Percentiles rank a stretch among this genome's conserved stretches.
phyloP scores from a whole-genome alignment of 2,113 vertebrate genomes.

The Nyctibius bracteatus region DNA sequence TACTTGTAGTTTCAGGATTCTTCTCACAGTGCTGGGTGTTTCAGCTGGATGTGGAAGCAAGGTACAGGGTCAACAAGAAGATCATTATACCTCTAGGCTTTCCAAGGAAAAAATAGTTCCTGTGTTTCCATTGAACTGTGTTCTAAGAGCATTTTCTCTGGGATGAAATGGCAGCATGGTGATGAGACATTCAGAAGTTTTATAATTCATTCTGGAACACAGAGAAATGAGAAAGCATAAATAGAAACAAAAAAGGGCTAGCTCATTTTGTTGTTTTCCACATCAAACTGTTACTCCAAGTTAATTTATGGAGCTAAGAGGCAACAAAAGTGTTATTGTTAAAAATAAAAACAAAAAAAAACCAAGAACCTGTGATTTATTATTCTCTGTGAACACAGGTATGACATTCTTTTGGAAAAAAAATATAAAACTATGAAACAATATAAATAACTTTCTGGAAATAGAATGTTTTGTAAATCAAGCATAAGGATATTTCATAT shows the following conservation, averaged over 20 bases:
- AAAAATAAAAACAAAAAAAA: background rate
- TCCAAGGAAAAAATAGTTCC: background rate
- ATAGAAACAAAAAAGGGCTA: constrained; percentile 11
- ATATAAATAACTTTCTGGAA: constrained; percentile 32
- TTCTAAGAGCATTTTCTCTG: constrained; percentile 44
- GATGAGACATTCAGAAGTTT: constrained; percentile 31
- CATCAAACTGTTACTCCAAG: background rate
- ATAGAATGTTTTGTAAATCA: background rate
- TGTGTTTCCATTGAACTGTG: constrained; percentile 35
- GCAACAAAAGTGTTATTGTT: background rate
- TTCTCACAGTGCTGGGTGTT: constrained; percentile 18
- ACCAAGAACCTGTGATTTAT: background rate
- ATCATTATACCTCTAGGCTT: constrained; percentile 37
- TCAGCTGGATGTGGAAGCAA: constrained; percentile 54
- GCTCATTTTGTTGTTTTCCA: background rate
- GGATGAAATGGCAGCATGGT: constrained; percentile 44
- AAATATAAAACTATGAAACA: background rate
- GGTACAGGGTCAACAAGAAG: constrained; percentile 40
- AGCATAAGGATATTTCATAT: constrained; percentile 1
- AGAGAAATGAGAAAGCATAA: constrained; percentile 29
- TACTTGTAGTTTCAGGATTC: background rate
- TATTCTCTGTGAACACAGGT: background rate
- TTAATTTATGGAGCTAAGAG: constrained; percentile 26
- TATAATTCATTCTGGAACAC: constrained; percentile 24
- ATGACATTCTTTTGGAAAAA: constrained; percentile 27